These are phyloP conservation scores for Erinaceus europaeus DNA, from an alignment of 2,113 vertebrate species.

Conservation along the genomic window DNA sequence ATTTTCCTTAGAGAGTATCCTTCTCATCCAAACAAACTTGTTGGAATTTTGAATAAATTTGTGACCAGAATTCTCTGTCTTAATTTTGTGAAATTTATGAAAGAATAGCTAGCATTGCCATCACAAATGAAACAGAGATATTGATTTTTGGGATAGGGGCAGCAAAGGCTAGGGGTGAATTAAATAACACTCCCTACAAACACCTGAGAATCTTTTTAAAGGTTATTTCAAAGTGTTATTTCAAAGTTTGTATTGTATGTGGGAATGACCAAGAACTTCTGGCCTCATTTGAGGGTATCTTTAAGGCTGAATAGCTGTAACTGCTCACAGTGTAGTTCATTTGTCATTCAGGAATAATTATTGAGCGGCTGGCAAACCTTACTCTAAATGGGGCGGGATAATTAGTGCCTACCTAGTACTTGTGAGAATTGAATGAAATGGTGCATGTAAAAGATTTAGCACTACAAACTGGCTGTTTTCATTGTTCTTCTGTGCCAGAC, in stretches of 20 bases:
- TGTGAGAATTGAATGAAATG: not conserved
- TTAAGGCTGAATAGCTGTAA: no score
- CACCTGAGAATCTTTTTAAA: not conserved
- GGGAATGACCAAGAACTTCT: not conserved
- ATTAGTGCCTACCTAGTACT: not conserved
- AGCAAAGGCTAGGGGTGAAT: not conserved
- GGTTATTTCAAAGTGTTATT: no score
- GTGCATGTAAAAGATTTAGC: not conserved
- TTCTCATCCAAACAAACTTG: not conserved
- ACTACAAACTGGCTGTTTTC: not conserved
- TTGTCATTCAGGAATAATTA: not conserved
- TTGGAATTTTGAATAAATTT: conserved; percentile 15
- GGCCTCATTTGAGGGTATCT: not conserved
- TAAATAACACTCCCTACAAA: not conserved
- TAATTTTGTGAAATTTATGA: not conserved
- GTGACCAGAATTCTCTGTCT: not conserved
- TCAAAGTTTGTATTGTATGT: not conserved
- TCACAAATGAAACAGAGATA: not conserved
- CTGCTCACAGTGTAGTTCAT: not conserved
- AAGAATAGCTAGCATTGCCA: not conserved
- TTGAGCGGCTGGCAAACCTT: not conserved
- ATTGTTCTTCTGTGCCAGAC: not conserved
- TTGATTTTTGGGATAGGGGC: not conserved
- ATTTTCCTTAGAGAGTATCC: not conserved
- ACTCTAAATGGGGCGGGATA: not conserved